Percentiles rank a stretch among this genome's conserved stretches.
These are phyloP conservation scores for Parthenolecanium corni DNA, from an alignment of 2,888 invertebrate species.

Conservation along the genomic window DNA sequence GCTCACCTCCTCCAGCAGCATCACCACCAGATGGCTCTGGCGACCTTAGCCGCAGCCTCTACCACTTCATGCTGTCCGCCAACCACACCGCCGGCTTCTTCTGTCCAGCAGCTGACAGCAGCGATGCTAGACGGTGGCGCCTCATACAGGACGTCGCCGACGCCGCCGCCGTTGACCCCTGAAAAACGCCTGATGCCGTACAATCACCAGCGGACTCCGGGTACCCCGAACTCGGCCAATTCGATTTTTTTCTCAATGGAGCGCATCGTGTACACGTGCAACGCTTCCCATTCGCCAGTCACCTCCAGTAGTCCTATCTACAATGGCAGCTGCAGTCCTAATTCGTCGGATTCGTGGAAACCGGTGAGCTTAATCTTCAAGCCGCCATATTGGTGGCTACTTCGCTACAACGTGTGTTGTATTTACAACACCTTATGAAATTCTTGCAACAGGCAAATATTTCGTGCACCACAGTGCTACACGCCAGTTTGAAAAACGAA, in stretches of 20 bases:
- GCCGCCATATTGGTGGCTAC: too few relatives aligned
- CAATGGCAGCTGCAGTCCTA: conserved; percentile 47
- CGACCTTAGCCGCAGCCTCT: conserved; percentile 32
- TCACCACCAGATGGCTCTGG: conserved; percentile 42
- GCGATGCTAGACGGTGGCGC: neutral
- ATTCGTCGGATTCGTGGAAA: conserved; percentile 55
- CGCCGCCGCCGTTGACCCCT: conserved; percentile 33
- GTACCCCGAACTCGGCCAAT: conserved; percentile 4
- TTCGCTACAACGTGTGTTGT: too few relatives aligned
- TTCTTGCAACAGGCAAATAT: too few relatives aligned
- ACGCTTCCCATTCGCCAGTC: conserved; percentile 28
- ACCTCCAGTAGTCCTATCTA: conserved; percentile 30
- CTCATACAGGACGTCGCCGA: neutral
- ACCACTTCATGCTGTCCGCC: conserved; percentile 36
- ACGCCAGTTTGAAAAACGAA: too few relatives aligned
- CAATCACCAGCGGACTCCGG: neutral
- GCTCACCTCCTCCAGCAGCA: conserved; percentile 38
- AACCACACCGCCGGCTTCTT: conserved; percentile 52
- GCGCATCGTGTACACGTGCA: conserved; percentile 4
- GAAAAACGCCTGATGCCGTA: conserved; percentile 43
- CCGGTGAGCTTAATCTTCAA: conserved; percentile 37
- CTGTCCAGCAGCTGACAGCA: conserved; percentile 35
- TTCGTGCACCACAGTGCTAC: too few relatives aligned
- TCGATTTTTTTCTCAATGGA: conserved; percentile 13
- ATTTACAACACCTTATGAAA: too few relatives aligned